Base-by-base conservation (phyloP, 2,888 invertebrate genomes). In the Saturnia pavonia region DNA sequence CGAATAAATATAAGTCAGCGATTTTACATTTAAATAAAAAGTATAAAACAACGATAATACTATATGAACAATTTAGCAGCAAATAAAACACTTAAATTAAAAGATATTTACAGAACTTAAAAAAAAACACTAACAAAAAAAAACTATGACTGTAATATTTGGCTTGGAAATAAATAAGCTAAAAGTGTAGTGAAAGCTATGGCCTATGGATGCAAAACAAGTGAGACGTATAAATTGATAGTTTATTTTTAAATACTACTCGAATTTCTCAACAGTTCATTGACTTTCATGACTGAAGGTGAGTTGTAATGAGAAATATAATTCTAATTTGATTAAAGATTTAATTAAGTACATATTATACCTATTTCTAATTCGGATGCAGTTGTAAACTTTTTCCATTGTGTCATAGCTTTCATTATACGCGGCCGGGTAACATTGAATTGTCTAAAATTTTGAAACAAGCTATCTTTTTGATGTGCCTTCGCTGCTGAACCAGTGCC, bases 61-160 rank as follows among this genome's bases (percentile, higher is more conserved):
- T 93, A 90, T 85, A 83, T 87, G 86, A 90, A 88, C 87, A 88
- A 86, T 85, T 83, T 80, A 86, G 85, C 85, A 86, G 87, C 86
- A 89, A 86, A 83, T 88, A 90, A 91, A 92, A 90, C 90, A 89
- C 91, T 91, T 91, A 91, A 83, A 84, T 78, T 83, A 82, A 80
- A 82, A 84, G 85, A 83, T 93, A 93, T 93, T 89, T 93, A 93
- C 93, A 93, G 81, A 91, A 91, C 90, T 88, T 91, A 91, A 89
- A 87, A 89, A 87, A 87, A 79, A 87, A 81, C 88, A 91, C 89
- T 85, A 90, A 90, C 91, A 87, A 86, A 79, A 34, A 34, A 87
- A 87, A 91, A 89, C 89, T 94, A 94, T 94, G 94, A 94, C 93
- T 94, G 90, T 93, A 92, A 89, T 94, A 92, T 94, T 94, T 94